Percentiles rank a stretch among this genome's conserved stretches.
phyloP scores from a whole-genome alignment of 2,888 invertebrate genomes.

The Agrochola litura region DNA sequence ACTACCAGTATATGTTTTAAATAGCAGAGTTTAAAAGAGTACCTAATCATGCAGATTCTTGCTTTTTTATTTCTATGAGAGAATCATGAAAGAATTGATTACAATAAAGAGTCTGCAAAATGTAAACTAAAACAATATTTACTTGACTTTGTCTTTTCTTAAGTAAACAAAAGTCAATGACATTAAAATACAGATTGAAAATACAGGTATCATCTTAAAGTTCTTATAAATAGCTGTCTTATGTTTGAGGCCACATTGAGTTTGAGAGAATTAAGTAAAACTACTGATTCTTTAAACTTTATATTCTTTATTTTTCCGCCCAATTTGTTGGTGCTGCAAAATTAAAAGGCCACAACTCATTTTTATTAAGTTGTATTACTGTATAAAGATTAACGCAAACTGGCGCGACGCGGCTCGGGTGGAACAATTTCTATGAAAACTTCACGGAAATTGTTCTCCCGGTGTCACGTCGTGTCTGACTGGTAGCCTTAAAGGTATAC shows the following conservation, averaged over 20 bases:
- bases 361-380: not conserved
- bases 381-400: not conserved
- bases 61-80: not conserved
- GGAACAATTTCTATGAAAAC: too few relatives aligned
- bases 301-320: not conserved
- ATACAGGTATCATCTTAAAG: not conserved
- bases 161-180: slow-evolving; percentile 4
- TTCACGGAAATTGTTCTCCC: too few relatives aligned
- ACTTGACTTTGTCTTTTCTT: not conserved
- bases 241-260: not conserved
- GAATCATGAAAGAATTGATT: not conserved
- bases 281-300: not conserved
- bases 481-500: not conserved
- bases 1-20: not conserved
- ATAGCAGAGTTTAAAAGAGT: not conserved
- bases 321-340: not conserved
- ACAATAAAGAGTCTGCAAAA: not conserved
- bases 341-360: not conserved
- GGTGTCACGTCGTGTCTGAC: too few relatives aligned
- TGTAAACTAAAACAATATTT: not conserved
- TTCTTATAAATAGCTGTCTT: not conserved
- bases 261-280: not conserved
- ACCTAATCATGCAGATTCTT: not conserved
- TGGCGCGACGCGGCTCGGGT: too few relatives aligned
- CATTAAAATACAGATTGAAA: slow-evolving; percentile 9